Conservation (phyloP, 64 coral and sea anemone species). For the Actinia tenebrosa region DNA sequence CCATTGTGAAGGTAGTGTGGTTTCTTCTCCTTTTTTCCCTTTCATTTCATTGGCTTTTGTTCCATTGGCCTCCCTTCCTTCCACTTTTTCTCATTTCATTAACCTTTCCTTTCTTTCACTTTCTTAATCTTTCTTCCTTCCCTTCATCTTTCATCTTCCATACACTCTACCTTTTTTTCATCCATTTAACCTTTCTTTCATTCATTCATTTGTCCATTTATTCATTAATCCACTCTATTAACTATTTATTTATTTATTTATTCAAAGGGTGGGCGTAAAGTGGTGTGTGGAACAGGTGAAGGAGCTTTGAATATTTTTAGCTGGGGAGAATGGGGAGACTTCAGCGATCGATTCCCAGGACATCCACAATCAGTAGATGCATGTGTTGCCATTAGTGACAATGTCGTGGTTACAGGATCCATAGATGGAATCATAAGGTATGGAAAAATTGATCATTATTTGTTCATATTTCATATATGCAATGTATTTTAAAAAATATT, state of each 20-base stretch:
- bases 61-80: neutral
- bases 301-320: conserved; percentile 54
- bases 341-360: conserved; percentile 62
- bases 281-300: conserved; percentile 58
- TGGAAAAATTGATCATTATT: neutral
- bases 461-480: neutral
- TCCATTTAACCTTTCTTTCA: neutral
- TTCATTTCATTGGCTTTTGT: too few species aligned
- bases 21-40: neutral
- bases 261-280: conserved; percentile 48
- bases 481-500: neutral
- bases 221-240: neutral
- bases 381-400: conserved; percentile 52
- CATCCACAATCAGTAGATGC: conserved; percentile 59
- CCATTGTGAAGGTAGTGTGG: conserved; percentile 64
- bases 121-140: neutral
- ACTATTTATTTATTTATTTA: neutral
- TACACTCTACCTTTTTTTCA: neutral
- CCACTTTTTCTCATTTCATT: neutral
- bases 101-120: neutral
- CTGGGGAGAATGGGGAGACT: conserved; percentile 60
- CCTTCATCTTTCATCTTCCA: neutral
- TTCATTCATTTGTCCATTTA: neutral
- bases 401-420: conserved; percentile 57
- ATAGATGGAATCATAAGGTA: conserved; percentile 72